A percentile compares a stretch with the other conserved stretches of the same genome.
Conservation (phyloP, 2,113 vertebrate genomes). For the Muscicapa adusta region DNA sequence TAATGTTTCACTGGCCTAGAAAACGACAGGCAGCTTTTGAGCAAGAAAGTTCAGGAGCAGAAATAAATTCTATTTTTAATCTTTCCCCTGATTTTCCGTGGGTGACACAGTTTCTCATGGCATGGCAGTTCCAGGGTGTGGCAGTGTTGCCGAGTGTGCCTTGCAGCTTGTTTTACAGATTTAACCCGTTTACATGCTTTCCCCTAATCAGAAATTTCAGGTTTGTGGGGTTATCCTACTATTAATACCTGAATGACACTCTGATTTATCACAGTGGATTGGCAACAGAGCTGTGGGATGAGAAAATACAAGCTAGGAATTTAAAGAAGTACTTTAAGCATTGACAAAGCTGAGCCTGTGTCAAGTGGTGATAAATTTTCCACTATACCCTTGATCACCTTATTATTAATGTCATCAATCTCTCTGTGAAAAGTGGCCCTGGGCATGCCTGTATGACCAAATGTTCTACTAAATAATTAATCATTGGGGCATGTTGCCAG, state of each 20-base stretch:
- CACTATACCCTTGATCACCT: not conserved
- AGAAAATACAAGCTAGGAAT: slow-evolving; percentile 3
- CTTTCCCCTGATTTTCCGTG: not conserved
- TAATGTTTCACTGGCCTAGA: not conserved
- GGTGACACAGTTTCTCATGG: not conserved
- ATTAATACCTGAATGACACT: not conserved
- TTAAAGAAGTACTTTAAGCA: not conserved
- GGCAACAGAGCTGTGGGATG: not conserved
- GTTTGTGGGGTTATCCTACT: not conserved
- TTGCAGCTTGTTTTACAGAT: not conserved
- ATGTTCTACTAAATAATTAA: slow-evolving; percentile 28
- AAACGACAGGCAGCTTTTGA: not conserved
- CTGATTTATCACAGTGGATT: not conserved
- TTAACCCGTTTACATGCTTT: not conserved
- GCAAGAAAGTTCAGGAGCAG: not conserved
- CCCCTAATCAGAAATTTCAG: not conserved
- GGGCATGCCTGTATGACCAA: not conserved
- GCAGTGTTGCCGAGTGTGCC: not conserved
- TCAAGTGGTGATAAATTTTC: slow-evolving; percentile 40
- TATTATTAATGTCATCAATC: slow-evolving; percentile 47
- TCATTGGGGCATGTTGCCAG: not conserved
- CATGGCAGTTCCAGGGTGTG: not conserved
- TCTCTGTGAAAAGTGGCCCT: not conserved
- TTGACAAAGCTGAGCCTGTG: not conserved
- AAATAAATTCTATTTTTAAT: slow-evolving; percentile 45